Evolutionary conservation across 2,888 invertebrate genomes (phyloP), one percentile per base, ranked within the genome.

Genomic region (Linnaemya tessellans): DNA sequence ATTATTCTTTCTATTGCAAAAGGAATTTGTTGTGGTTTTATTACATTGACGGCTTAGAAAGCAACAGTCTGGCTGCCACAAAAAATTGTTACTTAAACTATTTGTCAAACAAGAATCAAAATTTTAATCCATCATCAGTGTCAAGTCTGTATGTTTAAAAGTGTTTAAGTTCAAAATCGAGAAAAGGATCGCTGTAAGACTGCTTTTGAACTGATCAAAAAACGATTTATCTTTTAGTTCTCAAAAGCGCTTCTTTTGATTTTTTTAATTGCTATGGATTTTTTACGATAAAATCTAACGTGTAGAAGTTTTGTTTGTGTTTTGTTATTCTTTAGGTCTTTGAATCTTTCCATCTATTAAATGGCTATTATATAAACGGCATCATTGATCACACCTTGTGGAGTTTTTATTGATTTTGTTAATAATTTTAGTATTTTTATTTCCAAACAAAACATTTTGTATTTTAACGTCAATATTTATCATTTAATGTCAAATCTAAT

Each of bases 141-240:
- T 81, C 78, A 81, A 71, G 58, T 68, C 68, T 77, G 73, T 68
- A 46, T n/a, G 38, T 41, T 20, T 43, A 54, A 56, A 77, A 77
- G 20, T 58, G 49, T 74, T 62, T 18, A 43, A 60, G 46, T 60
- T 58, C 7, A 4, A 20, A 60, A 51, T 51, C 38, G n/a, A 58
- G 58, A 25, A 43, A 22, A 71, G 51, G 20, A 71, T 64, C 22
- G 54, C 20, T 41, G n/a, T 68, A 49, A 11, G 11, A 54, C 58
- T 41, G 35, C 49, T 15, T 62, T 49, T 51, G 20, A 43, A 54
- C 43, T 74, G 89, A 91, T 90, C 90, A 88, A 89, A 89, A 89
- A 90, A 43, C 83, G 89, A 91, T 91, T 91, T 90, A 89, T 91
- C 91, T 91, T 89, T 73, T 84, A 41, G 2, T 49, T 20, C n/a